Evolutionary conservation across 2,888 invertebrate species (phyloP).

Genomic region (Thereva nobilitata): DNA sequence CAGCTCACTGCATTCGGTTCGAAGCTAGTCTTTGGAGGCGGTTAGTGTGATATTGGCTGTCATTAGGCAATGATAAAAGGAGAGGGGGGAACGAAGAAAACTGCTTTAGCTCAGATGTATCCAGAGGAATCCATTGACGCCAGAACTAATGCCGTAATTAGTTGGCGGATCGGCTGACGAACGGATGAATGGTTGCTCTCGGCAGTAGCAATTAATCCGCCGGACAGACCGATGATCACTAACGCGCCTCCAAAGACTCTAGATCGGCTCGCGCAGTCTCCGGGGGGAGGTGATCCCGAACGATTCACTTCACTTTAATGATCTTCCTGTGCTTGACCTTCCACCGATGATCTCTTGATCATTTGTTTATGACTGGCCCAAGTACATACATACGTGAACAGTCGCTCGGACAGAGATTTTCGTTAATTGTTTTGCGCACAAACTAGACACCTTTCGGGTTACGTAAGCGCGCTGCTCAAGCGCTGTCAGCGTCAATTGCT

Average conservation of each 20-base stretch:
- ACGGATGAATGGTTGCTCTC: background rate
- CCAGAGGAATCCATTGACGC: conserved; percentile 3
- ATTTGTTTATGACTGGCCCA: background rate
- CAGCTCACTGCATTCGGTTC: too few relatives aligned
- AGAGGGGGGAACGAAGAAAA: background rate
- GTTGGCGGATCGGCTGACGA: background rate
- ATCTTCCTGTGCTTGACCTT: conserved; percentile 22
- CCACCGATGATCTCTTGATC: conserved; percentile 26
- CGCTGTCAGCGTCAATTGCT: too few relatives aligned
- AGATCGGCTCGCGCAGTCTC: background rate
- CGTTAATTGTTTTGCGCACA: too few relatives aligned
- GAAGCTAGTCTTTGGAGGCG: too few relatives aligned
- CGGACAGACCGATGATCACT: conserved; percentile 1
- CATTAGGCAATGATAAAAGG: background rate
- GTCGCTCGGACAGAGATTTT: too few relatives aligned
- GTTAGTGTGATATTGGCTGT: too few relatives aligned
- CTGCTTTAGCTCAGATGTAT: background rate
- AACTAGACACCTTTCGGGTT: too few relatives aligned
- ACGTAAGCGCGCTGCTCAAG: too few relatives aligned
- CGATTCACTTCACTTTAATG: conserved; percentile 24
- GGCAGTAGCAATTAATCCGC: conserved; percentile 21
- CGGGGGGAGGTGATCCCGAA: conserved; percentile 6
- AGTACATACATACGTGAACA: too few relatives aligned
- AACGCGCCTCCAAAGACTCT: background rate
- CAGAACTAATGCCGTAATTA: conserved; percentile 31